These are phyloP conservation scores for Aethina tumida DNA, from an alignment of 1,140 invertebrate genomes.

Conservation along the genomic window DNA sequence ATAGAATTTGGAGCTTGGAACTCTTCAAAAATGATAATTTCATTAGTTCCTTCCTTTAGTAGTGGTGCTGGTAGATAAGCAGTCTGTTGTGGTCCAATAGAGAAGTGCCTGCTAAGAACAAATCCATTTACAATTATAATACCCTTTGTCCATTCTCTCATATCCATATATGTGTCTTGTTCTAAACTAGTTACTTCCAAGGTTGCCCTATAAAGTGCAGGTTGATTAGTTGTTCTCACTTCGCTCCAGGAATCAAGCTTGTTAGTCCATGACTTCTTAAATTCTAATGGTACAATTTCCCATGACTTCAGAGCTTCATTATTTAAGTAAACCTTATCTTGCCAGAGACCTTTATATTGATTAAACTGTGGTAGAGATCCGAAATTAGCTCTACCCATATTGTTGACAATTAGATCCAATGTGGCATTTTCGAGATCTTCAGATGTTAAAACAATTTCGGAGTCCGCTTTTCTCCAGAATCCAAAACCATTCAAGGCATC, in stretches of 20 bases:
- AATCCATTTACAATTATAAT: slow-evolving; percentile 55
- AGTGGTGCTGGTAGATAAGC: slow-evolving; percentile 49
- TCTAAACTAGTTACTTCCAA: slow-evolving; percentile 16
- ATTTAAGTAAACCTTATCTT: slow-evolving; percentile 38
- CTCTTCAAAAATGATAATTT: slow-evolving; percentile 35
- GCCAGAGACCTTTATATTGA: slow-evolving; percentile 42
- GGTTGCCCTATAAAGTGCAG: slow-evolving; percentile 29
- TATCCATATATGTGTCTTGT: slow-evolving; percentile 34
- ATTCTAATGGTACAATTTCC: slow-evolving; percentile 44
- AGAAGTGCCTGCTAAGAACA: slow-evolving; percentile 48
- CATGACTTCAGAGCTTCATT: slow-evolving; percentile 35
- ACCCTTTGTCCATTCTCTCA: slow-evolving; percentile 43
- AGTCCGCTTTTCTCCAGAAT: slow-evolving; percentile 38
- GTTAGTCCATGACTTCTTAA: slow-evolving; percentile 37
- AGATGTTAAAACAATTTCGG: slow-evolving; percentile 18
- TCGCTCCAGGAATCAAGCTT: slow-evolving; percentile 13
- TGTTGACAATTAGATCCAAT: slow-evolving; percentile 49
- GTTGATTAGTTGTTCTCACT: slow-evolving; percentile 15
- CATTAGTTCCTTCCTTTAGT: slow-evolving; percentile 40
- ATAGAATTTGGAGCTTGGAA: slow-evolving; percentile 22
- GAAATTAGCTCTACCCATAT: slow-evolving; percentile 48
- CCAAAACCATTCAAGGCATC: slow-evolving; percentile 37
- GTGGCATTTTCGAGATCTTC: slow-evolving; percentile 23
- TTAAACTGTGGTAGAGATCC: slow-evolving; percentile 36
- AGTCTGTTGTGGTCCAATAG: slow-evolving; percentile 45